phyloP scores from a whole-genome alignment of 2,888 invertebrate genomes.

The Limnephilus auricula region DNA sequence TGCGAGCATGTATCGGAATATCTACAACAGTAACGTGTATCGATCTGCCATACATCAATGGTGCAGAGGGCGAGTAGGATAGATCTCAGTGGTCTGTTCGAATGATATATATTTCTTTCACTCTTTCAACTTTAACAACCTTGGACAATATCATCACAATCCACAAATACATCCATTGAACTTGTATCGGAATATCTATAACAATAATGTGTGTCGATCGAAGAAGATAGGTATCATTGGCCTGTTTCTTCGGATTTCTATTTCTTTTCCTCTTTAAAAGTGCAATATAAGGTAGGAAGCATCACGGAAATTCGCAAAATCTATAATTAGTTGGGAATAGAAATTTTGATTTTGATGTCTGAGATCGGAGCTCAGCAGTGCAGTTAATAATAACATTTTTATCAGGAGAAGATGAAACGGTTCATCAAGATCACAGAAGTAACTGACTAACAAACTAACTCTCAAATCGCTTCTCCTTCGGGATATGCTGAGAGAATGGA shows the following conservation, averaged over 20 bases:
- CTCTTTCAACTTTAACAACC: background rate
- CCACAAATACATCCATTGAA: slow-evolving; percentile 19
- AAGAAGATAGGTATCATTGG: too few relatives aligned
- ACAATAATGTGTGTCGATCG: background rate
- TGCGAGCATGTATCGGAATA: too few relatives aligned
- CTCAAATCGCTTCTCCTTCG: background rate
- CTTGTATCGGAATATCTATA: slow-evolving; percentile 24
- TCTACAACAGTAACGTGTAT: background rate
- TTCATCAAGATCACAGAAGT: too few relatives aligned
- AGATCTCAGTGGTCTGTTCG: background rate
- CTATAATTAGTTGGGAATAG: background rate
- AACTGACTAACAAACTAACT: too few relatives aligned
- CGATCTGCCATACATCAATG: background rate
- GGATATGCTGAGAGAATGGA: background rate
- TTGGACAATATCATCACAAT: too few relatives aligned
- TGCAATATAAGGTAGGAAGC: background rate
- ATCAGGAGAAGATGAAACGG: too few relatives aligned
- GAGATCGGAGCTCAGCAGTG: too few relatives aligned
- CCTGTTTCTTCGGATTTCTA: background rate
- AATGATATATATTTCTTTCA: too few relatives aligned
- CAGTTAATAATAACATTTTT: too few relatives aligned
- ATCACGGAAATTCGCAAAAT: background rate
- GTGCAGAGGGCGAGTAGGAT: background rate
- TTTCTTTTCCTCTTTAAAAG: background rate
- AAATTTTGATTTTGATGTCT: background rate